Percentiles rank a stretch among this genome's conserved stretches.
These are phyloP conservation scores for Amphiprion ocellaris DNA, from an alignment of 2,113 vertebrate genomes.

Conservation along the genomic window DNA sequence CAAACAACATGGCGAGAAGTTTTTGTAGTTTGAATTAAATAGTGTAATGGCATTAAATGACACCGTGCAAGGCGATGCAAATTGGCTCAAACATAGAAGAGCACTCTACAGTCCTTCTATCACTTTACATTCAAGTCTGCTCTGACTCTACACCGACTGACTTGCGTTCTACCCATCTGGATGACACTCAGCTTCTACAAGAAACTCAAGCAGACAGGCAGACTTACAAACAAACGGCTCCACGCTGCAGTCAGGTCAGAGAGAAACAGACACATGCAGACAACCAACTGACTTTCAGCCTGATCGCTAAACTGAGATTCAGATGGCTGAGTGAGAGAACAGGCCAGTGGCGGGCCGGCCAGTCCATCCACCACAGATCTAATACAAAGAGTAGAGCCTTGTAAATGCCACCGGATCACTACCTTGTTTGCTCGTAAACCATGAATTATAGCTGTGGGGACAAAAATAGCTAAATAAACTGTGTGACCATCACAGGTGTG, in stretches of 20 bases:
- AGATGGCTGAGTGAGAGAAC: constrained; percentile 37
- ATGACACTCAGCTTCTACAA: constrained; percentile 4
- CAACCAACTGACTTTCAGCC: constrained; percentile 37
- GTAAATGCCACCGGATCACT: constrained; percentile 52
- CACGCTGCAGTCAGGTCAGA: constrained; percentile 14
- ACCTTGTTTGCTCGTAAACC: constrained; percentile 54
- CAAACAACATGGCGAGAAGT: neutral
- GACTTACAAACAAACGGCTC: constrained; percentile 16
- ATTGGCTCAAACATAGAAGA: neutral
- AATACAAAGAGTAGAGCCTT: constrained; percentile 44
- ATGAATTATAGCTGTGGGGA: constrained; percentile 7
- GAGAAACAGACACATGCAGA: constrained; percentile 14
- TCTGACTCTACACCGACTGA: neutral
- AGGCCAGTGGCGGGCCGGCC: constrained; percentile 22
- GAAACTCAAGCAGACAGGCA: constrained; percentile 19
- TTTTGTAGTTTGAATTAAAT: neutral
- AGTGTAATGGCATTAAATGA: neutral
- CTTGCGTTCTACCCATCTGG: constrained; percentile 4
- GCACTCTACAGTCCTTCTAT: neutral
- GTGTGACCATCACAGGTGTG: constrained; percentile 13
- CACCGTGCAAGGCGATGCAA: neutral
- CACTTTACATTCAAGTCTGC: neutral
- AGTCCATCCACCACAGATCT: constrained; percentile 35
- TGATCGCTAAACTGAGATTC: constrained; percentile 37
- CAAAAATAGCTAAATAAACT: constrained; percentile 26